Evolutionary conservation across 2,113 vertebrate genomes (phyloP).

Genomic region (Cisticola juncidis): DNA sequence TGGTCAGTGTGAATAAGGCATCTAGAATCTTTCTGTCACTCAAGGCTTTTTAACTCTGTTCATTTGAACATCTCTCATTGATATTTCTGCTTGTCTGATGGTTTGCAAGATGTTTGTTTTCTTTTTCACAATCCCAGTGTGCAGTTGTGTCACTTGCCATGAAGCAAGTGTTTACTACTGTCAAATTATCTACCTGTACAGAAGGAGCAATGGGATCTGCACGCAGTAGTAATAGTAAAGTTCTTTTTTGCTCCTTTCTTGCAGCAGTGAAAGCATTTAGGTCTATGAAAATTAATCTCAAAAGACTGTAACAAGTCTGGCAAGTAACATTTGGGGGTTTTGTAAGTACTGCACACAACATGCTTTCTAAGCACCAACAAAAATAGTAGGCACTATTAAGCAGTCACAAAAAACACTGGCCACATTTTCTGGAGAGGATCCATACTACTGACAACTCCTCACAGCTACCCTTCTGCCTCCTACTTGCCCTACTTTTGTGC

Average conservation of each 20-base stretch:
- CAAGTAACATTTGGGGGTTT: not conserved
- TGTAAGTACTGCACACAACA: not conserved
- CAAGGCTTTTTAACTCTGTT: not conserved
- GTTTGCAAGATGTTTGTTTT: not conserved
- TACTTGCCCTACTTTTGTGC: slow-evolving; percentile 11
- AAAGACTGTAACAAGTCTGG: not conserved
- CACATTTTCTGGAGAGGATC: slow-evolving; percentile 5
- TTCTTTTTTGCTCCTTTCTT: not conserved
- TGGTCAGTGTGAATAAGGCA: not conserved
- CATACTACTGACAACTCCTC: slow-evolving; percentile 12
- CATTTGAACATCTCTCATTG: not conserved
- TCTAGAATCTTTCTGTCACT: not conserved
- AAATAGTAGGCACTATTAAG: not conserved
- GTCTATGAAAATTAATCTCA: slow-evolving; percentile 14
- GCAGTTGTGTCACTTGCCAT: slow-evolving; percentile 26
- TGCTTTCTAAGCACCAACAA: not conserved
- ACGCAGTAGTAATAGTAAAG: not conserved
- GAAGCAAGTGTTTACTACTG: slow-evolving; percentile 35
- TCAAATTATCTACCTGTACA: slow-evolving; percentile 38
- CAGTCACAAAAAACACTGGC: not conserved
- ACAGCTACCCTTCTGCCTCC: not conserved
- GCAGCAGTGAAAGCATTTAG: not conserved
- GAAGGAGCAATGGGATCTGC: slow-evolving; percentile 26
- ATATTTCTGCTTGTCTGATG: not conserved
- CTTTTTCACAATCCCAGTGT: slow-evolving; percentile 15